Evolutionary conservation across 2,113 vertebrate species (phyloP).

Genomic region (Amblyopsis rosae): DNA sequence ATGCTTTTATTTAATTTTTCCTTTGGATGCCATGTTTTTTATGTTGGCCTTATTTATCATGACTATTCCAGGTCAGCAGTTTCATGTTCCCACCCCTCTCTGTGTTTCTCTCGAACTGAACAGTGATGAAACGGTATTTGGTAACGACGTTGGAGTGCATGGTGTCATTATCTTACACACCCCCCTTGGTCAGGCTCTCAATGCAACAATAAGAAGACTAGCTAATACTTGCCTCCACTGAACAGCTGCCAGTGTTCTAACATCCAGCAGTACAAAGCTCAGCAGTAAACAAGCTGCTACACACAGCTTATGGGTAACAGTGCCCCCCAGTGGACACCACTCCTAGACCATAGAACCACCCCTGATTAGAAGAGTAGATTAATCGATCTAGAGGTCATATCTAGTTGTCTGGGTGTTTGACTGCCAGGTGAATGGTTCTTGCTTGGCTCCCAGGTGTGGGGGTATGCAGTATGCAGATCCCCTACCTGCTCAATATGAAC

Average conservation of each 20-base stretch:
- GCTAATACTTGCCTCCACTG: background rate
- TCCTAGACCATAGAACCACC: background rate
- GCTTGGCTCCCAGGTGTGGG: too few relatives aligned
- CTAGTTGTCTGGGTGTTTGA: too few relatives aligned
- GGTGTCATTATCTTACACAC: background rate
- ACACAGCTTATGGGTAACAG: constrained; percentile 10
- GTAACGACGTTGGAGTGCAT: constrained; percentile 1
- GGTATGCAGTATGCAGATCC: too few relatives aligned
- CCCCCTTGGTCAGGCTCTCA: background rate
- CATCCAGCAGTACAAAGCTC: background rate
- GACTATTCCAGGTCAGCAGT: constrained; percentile 14
- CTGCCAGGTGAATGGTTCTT: too few relatives aligned
- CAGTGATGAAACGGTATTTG: constrained; percentile 9
- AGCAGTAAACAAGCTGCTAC: background rate
- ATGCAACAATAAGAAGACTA: background rate
- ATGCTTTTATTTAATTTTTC: constrained; percentile 3
- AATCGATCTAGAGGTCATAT: too few relatives aligned
- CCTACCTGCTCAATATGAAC: too few relatives aligned
- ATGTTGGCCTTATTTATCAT: constrained; percentile 7
- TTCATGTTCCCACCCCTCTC: constrained; percentile 18
- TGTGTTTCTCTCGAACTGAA: constrained; percentile 5
- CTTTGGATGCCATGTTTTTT: constrained; percentile 22
- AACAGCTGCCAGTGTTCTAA: background rate
- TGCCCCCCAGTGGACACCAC: constrained; percentile 41
- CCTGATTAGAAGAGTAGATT: too few relatives aligned